Evolutionary conservation across 2,888 invertebrate genomes (phyloP).

Genomic region (Aleiodes alternator): DNA sequence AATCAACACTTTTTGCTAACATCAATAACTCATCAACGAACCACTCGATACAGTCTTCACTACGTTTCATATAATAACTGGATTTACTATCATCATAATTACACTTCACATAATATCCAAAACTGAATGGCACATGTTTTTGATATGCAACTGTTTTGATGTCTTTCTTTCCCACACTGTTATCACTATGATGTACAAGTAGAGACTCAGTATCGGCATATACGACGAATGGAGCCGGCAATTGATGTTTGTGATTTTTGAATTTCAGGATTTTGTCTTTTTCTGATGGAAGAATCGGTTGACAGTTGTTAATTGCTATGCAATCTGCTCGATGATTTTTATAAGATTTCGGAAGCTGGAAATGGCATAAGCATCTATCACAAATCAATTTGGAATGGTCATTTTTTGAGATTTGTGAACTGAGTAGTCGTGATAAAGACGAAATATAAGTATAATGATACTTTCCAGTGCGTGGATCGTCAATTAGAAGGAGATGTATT

Average conservation of each 20-base stretch:
- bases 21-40: no score
- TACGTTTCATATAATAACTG: no score
- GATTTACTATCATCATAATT: no score
- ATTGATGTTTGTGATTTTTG: slow-evolving; percentile 45
- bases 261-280: slow-evolving; percentile 45
- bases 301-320: neutral
- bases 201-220: slow-evolving; percentile 52
- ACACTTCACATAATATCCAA: no score
- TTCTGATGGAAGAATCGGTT: slow-evolving; percentile 29
- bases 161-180: neutral
- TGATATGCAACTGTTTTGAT: no score
- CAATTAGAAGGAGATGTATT: neutral
- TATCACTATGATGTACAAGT: slow-evolving; percentile 14
- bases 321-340: neutral
- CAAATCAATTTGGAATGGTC: no score
- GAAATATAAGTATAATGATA: neutral
- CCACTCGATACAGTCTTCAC: no score
- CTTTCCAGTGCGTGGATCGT: neutral
- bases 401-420: neutral
- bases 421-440: neutral
- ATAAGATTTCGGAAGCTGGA: neutral
- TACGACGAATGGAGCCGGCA: slow-evolving; percentile 47
- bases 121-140: no score
- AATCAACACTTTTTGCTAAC: no score
- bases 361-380: neutral